These are phyloP conservation scores for Hepsetus odoe DNA, from an alignment of 2,113 vertebrate species.

Conservation along the genomic window DNA sequence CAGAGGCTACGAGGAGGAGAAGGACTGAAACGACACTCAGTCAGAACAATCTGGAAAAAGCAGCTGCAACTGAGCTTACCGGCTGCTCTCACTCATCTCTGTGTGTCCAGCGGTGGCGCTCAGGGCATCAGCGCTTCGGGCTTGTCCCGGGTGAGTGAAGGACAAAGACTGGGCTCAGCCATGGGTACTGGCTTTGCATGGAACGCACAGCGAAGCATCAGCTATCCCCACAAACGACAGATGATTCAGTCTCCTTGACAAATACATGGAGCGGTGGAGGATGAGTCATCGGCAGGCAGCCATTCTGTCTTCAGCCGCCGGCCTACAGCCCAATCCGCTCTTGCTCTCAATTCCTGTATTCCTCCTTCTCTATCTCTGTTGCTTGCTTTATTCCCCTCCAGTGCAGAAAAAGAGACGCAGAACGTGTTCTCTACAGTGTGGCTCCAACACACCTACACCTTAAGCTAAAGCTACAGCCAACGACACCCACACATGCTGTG, in stretches of 20 bases:
- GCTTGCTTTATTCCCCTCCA: constrained; percentile 29
- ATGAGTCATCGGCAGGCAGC: constrained; percentile 81
- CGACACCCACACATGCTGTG: constrained; percentile 48
- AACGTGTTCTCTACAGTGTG: constrained; percentile 28
- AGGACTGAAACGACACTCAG: neutral
- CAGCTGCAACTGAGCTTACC: constrained; percentile 65
- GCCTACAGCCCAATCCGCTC: constrained; percentile 73
- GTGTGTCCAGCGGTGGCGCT: constrained; percentile 62
- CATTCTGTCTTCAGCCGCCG: constrained; percentile 75
- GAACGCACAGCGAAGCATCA: constrained; percentile 52
- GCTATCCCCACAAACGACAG: constrained; percentile 59
- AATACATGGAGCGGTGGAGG: constrained; percentile 76
- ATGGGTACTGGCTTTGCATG: constrained; percentile 58
- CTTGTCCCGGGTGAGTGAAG: constrained; percentile 37
- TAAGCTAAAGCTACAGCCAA: constrained; percentile 39
- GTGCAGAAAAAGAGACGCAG: constrained; percentile 21
- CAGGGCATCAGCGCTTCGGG: constrained; percentile 25
- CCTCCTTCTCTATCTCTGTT: constrained; percentile 29
- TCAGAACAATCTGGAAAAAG: constrained; percentile 45
- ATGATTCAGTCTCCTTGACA: constrained; percentile 85
- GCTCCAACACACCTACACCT: constrained; percentile 50
- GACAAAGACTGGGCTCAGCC: constrained; percentile 58
- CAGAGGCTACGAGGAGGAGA: neutral
- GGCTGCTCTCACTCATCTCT: constrained; percentile 76
- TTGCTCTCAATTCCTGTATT: constrained; percentile 54